A percentile compares a stretch with the other conserved stretches of the same genome.
These are phyloP conservation scores for Toxotes jaculatrix DNA, from an alignment of 2,113 vertebrate genomes.

Conservation along the genomic window DNA sequence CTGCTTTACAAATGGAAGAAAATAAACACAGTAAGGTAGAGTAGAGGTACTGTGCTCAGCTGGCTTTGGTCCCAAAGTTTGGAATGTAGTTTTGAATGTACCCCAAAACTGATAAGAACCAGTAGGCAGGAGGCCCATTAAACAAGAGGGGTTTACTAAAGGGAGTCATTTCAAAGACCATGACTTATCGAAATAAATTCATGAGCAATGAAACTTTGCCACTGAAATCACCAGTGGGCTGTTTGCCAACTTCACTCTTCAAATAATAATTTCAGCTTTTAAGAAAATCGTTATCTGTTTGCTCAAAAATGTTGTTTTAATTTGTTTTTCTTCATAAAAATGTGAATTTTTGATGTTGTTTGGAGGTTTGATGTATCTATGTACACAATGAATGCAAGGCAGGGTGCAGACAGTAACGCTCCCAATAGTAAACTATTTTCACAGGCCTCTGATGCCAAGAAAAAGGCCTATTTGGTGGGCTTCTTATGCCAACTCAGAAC, in stretches of 20 bases:
- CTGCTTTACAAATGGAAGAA: conserved; percentile 72
- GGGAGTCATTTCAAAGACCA: conserved; percentile 54
- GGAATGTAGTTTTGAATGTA: conserved; percentile 73
- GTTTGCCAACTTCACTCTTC: neutral
- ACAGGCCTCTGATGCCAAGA: conserved; percentile 42
- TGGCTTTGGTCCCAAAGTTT: conserved; percentile 76
- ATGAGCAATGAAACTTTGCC: conserved; percentile 15
- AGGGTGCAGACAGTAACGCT: neutral
- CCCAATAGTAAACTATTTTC: conserved; percentile 51
- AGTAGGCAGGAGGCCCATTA: conserved; percentile 57
- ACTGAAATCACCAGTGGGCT: neutral
- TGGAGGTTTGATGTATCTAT: conserved; percentile 1
- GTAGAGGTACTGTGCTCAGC: conserved; percentile 57
- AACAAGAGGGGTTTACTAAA: conserved; percentile 48
- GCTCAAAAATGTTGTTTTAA: neutral
- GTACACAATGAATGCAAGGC: neutral
- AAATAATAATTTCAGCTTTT: neutral
- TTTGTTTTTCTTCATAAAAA: neutral
- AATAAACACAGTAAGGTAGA: conserved; percentile 62
- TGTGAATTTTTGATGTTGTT: neutral
- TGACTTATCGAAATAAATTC: conserved; percentile 50
- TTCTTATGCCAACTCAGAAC: conserved; percentile 80
- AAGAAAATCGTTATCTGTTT: neutral
- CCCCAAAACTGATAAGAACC: conserved; percentile 69
- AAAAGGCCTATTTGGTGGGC: conserved; percentile 59